Evolutionary conservation across 2,888 invertebrate genomes (phyloP), one percentile per base, ranked within the genome.

Genomic region (Pterobdella sp.): DNA sequence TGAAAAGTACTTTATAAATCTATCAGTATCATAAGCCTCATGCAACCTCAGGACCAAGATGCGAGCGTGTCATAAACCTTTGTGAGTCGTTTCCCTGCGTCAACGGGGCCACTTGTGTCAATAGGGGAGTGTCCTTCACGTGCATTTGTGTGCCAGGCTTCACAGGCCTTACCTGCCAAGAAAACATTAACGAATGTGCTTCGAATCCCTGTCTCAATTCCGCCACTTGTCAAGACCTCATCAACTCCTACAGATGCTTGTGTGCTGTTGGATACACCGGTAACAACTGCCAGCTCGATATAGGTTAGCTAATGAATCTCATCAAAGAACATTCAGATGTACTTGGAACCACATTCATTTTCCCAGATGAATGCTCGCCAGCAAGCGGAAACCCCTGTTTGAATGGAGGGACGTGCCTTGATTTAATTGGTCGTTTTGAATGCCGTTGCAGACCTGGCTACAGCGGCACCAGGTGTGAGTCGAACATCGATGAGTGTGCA

Each of bases 371-470:
- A 49, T 49, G 52, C 52, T 49, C n/a, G n/a, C n/a, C n/a, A n/a
- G n/a, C n/a, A n/a, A n/a, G 3, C 26, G 60, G 60, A 22, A 37
- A 66, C 4, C 77, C 76, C 10, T 78, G 78, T 66, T 34, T 56
- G 29, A 75, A 77, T 68, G 76, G 76, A 18, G 78, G 68, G 10
- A 68, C 69, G 1, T 78, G 78, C 63, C 1, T 49, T 22, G 67
- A 76, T 63, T 32, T 68, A n/a, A 32, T 72, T 56, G 36, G 56
- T 68, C 75, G 74, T 18, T 77, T 72, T 68, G 42, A 14, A 1
- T 80, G 80, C 73, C 49, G 66, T 22, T 80, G 80, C 69, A 42
- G 68, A 0, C n/a, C 66, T 1, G 77, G 76, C 1, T 79, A 74
- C 75, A 70, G 36, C 10, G 77, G 78, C 3, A 2, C 10, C 35